Evolutionary conservation across 2,888 invertebrate species (phyloP), one percentile per base, ranked within the genome.

Genomic region (Trachelus troglodyta): DNA sequence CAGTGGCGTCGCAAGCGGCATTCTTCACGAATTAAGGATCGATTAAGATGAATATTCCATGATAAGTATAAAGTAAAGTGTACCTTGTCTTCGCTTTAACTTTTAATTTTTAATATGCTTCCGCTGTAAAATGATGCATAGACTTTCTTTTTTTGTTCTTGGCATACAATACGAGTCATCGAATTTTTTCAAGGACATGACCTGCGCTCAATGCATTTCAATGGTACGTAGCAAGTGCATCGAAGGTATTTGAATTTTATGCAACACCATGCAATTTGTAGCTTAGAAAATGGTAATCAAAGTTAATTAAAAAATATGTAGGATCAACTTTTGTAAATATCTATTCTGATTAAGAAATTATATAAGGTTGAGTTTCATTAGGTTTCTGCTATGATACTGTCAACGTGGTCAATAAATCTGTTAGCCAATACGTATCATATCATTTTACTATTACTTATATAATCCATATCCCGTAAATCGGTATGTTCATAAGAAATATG

Each of bases 331-430:
- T 15, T 40, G 6, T 40, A 40, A 40, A 23, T 40, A 40, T 40
- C 23, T 40, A 23, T 23, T 40, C 23, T 15, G 40, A 40, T 23
- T 40, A 23, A 40, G 23, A 40, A 40, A 40, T 23, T 40, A 23
- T 23, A 6, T 23, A 23, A 40, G 23, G 6, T 40, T 40, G 40
- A 40, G 40, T 40, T 40, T 40, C 40, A 15, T 37, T 88, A n/a
- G 85, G 82, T 74, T 88, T 87, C 79, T 89, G 89, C 34, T 94
- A 92, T 75, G 93, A 91, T 83, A 93, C 93, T 82, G 93, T 92
- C 84, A 94, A 92, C 84, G 93, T 93, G 87, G 93, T 94, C 85
- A 94, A 89, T 94, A 94, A 94, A 89, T 94, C 94, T 94, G 85
- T 93, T 93, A 85, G 93, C 92, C 75, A 93, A 93, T 84, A 93